Base-by-base conservation (phyloP, 2,888 invertebrate genomes). In the Yponomeuta sedellus region DNA sequence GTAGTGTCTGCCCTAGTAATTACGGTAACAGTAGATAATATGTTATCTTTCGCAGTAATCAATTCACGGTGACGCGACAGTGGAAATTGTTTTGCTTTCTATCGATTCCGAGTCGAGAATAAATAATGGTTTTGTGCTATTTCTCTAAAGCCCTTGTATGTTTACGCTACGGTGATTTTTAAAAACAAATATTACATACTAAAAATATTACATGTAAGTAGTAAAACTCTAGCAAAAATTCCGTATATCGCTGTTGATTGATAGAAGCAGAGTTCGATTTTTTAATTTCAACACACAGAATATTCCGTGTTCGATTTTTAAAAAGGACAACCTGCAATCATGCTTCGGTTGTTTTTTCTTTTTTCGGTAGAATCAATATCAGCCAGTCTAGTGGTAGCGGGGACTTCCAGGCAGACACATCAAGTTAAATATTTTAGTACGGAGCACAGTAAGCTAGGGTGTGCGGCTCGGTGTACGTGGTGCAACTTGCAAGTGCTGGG, bases 1-100 rank as follows among this genome's bases (percentile, higher is more conserved):
- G 76, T 74, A 73, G 73, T 74, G 75, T 75, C 73, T 71, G 67
- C 71, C 73, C 19, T 72, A 73, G 74, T 80, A 81, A 83, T 83
- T 81, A 82, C 71, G 70, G 68, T 16, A 16, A 52, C 66, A 64
- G 70, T 68, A n/a, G n/a, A n/a, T n/a, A 66, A 70, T 70, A 69
- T 69, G 68, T 69, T 77, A 65, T 65, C 65, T 39, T 58, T 57
- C 58, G 39, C 70, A 68, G 70, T 70, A 68, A 73, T 72, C 71
- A 69, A 56, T 64, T 63, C 72, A 67, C 68, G 74, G 69, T 70
- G 74, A 70, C 74, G 73, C 68, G 70, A 28, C 34, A 34, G 8
- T 34, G 57, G 67, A 73, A 78, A 79, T 77, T 76, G 75, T 77
- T 79, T 77, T 71, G 67, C 62, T 68, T 67, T 65, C 22, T 39